phyloP scores from a whole-genome alignment of 2,113 vertebrate genomes.

The Indicator maculatus region DNA sequence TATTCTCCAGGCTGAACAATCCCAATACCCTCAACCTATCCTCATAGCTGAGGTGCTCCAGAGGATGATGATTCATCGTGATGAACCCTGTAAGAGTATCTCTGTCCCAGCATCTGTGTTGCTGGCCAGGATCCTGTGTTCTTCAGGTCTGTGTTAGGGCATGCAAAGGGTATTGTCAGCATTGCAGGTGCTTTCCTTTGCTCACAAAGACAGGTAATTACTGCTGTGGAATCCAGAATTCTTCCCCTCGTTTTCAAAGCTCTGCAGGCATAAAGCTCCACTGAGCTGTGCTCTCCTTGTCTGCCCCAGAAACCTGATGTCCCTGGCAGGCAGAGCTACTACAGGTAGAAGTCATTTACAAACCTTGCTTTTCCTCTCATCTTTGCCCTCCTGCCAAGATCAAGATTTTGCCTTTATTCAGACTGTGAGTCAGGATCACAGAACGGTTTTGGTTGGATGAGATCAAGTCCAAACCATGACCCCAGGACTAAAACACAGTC shows the following conservation, averaged over 20 bases:
- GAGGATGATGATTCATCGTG: too few species aligned
- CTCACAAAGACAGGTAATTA: background rate
- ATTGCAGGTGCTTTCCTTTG: too few species aligned
- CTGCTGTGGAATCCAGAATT: background rate
- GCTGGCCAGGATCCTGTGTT: accelerated
- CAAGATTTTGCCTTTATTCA: background rate
- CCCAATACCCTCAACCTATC: too few species aligned
- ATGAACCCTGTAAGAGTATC: accelerated
- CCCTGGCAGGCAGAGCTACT: background rate
- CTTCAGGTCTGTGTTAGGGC: background rate
- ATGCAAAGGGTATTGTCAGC: background rate
- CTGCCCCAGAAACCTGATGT: background rate
- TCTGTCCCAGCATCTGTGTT: accelerated
- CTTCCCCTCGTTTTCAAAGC: background rate
- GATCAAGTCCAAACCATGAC: background rate
- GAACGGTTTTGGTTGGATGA: background rate
- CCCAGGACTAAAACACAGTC: too few species aligned
- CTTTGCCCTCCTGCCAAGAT: background rate
- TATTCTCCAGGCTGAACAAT: too few species aligned
- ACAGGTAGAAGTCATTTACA: background rate
- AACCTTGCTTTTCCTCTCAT: background rate
- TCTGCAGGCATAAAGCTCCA: background rate
- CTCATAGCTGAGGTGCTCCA: too few species aligned
- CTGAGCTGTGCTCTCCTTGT: background rate
- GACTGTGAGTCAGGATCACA: background rate